Percentiles rank a stretch among this genome's conserved stretches.
Evolutionary conservation across 2,797 vertebrate genomes (phyloP).

Genomic region (Sus cebifrons): DNA sequence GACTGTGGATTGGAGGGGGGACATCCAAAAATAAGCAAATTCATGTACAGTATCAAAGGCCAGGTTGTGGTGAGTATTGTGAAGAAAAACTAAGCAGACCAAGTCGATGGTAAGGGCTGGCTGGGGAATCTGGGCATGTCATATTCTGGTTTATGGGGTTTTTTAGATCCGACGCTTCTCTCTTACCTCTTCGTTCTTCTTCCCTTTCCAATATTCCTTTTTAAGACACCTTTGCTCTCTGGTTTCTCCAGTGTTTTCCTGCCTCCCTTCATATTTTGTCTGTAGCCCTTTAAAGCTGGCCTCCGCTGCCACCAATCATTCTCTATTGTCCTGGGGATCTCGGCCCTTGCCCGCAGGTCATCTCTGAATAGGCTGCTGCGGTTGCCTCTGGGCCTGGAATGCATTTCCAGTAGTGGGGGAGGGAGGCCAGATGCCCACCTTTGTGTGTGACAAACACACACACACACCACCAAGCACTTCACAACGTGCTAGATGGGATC

Average conservation of each 20-base stretch:
- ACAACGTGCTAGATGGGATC: neutral
- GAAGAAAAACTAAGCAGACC: neutral
- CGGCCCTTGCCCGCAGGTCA: neutral
- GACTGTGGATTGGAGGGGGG: neutral
- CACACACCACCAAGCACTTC: neutral
- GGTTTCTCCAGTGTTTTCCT: slow-evolving; percentile 23
- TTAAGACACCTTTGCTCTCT: neutral
- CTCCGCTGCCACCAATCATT: neutral
- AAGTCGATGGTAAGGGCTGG: neutral
- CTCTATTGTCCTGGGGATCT: neutral
- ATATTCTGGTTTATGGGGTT: neutral
- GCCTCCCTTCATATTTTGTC: neutral
- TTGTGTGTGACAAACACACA: neutral
- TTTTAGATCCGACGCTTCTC: neutral
- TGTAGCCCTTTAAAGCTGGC: neutral
- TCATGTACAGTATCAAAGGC: neutral
- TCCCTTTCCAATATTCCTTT: neutral
- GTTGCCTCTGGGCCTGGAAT: slow-evolving; percentile 32
- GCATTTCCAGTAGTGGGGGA: neutral
- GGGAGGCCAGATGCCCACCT: neutral
- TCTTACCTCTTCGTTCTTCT: slow-evolving; percentile 30
- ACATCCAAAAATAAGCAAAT: neutral
- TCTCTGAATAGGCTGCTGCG: neutral
- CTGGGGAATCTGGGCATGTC: neutral
- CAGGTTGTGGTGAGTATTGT: neutral